phyloP scores from a whole-genome alignment of 2,888 invertebrate species.

The Pterostichus niger region DNA sequence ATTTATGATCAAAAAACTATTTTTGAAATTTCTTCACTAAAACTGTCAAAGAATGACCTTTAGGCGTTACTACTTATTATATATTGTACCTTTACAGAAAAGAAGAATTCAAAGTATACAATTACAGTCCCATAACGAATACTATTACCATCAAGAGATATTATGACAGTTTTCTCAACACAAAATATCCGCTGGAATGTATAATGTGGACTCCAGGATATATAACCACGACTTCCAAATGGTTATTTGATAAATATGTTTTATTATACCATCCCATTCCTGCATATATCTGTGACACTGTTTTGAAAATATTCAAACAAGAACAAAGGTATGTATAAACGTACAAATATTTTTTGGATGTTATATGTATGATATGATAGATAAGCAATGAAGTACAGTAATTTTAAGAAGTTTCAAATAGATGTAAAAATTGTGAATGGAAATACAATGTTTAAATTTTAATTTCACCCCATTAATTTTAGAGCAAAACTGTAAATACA shows the following conservation, averaged over 20 bases:
- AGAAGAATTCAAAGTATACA: not conserved
- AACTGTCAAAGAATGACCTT: no score
- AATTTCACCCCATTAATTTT: no score
- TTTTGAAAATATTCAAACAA: not conserved
- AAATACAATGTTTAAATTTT: no score
- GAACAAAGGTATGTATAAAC: constrained; percentile 1
- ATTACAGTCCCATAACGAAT: not conserved
- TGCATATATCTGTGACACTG: not conserved
- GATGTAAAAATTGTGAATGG: no score
- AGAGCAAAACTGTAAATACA: no score
- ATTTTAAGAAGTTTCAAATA: no score
- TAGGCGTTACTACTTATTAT: no score
- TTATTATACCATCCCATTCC: not conserved
- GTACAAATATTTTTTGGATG: no score
- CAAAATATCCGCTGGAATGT: not conserved
- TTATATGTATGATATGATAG: no score
- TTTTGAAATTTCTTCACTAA: no score
- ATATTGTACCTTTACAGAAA: not conserved
- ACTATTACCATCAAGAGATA: not conserved
- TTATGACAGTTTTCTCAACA: not conserved
- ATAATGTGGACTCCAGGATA: not conserved
- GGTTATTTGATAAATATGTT: not conserved
- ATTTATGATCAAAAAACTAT: no score
- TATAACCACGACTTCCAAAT: not conserved
- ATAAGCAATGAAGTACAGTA: no score